These are phyloP conservation scores for Drosophila truncata DNA, from an alignment of 1,140 invertebrate genomes.

Conservation along the genomic window DNA sequence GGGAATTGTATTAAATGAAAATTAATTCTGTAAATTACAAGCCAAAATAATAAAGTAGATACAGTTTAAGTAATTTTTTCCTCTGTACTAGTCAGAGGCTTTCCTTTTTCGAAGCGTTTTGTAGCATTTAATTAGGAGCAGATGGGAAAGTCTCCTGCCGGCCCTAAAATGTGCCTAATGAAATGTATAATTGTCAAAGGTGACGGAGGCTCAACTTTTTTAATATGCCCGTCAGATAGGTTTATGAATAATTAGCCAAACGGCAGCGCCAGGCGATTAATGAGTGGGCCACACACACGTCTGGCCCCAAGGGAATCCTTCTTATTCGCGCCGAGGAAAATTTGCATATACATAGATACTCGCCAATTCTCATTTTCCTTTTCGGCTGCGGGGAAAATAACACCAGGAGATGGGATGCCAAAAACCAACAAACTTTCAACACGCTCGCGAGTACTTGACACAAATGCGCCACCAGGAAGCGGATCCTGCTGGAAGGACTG, in stretches of 20 bases:
- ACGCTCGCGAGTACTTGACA: slow-evolving; percentile 75
- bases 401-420: slow-evolving; percentile 39
- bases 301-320: slow-evolving; percentile 13
- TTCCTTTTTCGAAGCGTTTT: slow-evolving; percentile 15
- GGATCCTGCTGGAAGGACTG: slow-evolving; percentile 29
- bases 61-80: slow-evolving; percentile 10
- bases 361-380: slow-evolving; percentile 34
- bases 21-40: neutral
- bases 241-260: slow-evolving; percentile 77
- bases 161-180: slow-evolving; percentile 43
- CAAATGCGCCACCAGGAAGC: slow-evolving; percentile 66
- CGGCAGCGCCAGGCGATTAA: slow-evolving; percentile 59
- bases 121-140: slow-evolving; percentile 60
- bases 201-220: slow-evolving; percentile 58
- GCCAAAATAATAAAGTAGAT: too few species aligned
- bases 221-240: slow-evolving; percentile 70
- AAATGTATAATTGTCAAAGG: slow-evolving; percentile 63
- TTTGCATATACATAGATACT: slow-evolving; percentile 40
- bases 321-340: slow-evolving; percentile 1
- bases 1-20: neutral
- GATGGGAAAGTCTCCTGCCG: neutral
- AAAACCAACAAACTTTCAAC: slow-evolving; percentile 78
- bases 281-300: slow-evolving; percentile 38
- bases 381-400: neutral
- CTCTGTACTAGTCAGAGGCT: slow-evolving; percentile 9